Conservation (phyloP, 2,113 vertebrate species). For the Sardina pilchardus region DNA sequence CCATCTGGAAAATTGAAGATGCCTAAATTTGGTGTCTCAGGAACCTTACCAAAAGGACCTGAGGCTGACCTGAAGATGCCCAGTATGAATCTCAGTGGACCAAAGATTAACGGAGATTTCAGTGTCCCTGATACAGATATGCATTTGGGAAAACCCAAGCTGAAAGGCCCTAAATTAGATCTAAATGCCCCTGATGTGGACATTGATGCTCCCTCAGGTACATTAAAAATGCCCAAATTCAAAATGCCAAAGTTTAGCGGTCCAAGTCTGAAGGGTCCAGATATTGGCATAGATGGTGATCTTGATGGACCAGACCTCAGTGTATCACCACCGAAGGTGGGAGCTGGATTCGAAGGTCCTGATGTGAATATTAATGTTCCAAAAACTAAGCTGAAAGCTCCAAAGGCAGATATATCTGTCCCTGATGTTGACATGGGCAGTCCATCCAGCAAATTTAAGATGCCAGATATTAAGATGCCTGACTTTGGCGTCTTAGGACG, state of each 20-base stretch:
- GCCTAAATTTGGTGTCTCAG: constrained; percentile 39
- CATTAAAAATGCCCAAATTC: constrained; percentile 52
- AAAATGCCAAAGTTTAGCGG: constrained; percentile 56
- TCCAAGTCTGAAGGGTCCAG: constrained; percentile 51
- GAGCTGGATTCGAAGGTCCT: constrained; percentile 44
- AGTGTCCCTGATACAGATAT: constrained; percentile 50
- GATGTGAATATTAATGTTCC: constrained; percentile 49
- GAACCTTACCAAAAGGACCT: constrained; percentile 48
- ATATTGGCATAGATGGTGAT: constrained; percentile 50
- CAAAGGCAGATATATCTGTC: constrained; percentile 47
- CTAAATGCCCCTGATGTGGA: constrained; percentile 50
- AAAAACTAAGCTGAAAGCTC: constrained; percentile 43
- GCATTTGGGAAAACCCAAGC: constrained; percentile 38
- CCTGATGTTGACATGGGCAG: constrained; percentile 51
- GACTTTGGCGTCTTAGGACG: constrained; percentile 53
- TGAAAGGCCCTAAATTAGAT: constrained; percentile 53
- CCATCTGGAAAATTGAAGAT: constrained; percentile 23
- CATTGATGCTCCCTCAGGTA: constrained; percentile 51
- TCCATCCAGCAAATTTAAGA: constrained; percentile 52
- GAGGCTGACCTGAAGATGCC: constrained; percentile 49
- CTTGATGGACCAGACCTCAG: constrained; percentile 47
- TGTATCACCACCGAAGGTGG: constrained; percentile 30
- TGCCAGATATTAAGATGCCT: constrained; percentile 53
- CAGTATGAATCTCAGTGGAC: constrained; percentile 44
- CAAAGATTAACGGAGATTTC: constrained; percentile 60